Conservation (phyloP, 2,888 invertebrate species). For the Tetranychus piercei region DNA sequence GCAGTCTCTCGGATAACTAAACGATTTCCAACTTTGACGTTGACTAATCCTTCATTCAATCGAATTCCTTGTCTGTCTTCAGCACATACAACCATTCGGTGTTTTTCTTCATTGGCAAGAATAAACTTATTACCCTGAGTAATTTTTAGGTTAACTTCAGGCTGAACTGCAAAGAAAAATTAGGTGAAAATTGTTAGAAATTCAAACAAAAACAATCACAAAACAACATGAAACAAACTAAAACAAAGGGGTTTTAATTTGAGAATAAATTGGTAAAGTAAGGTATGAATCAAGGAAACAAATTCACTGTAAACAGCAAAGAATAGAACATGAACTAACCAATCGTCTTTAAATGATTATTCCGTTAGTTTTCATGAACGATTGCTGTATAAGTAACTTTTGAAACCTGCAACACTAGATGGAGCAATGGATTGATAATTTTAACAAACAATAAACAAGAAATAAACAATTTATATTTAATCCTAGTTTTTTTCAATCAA, state of each 20-base stretch:
- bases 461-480: no score
- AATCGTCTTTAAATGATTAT: no score
- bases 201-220: background rate
- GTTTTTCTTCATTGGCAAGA: background rate
- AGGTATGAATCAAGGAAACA: no score
- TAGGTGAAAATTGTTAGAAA: background rate
- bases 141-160: background rate
- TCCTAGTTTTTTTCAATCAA: no score
- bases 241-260: background rate
- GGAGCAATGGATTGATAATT: no score
- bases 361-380: no score
- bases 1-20: background rate
- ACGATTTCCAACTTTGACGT: background rate
- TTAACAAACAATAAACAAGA: no score
- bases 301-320: no score
- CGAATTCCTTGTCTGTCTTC: background rate
- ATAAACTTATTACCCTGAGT: background rate
- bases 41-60: background rate
- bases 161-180: background rate
- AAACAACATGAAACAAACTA: background rate
- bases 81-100: background rate
- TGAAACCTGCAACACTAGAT: no score
- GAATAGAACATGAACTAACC: no score
- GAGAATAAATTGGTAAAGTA: no score
- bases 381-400: no score